phyloP scores from a whole-genome alignment of 2,888 invertebrate species.

The Brenthis hecate region DNA sequence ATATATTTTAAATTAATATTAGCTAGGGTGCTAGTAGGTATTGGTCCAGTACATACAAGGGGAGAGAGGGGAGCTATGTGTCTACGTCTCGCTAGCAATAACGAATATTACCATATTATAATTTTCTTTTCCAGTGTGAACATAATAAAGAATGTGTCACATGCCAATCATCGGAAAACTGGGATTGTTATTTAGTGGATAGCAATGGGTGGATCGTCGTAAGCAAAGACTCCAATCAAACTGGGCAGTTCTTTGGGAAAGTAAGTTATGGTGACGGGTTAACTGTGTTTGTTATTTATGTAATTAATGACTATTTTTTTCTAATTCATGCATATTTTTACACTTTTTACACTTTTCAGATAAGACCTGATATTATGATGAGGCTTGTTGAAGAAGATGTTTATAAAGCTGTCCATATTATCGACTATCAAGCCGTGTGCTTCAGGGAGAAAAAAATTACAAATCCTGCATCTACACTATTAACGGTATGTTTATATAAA shows the following conservation, averaged over 20 bases:
- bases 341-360: constrained; percentile 47
- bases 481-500: constrained; percentile 75
- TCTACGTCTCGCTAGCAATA: too few species aligned
- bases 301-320: too few species aligned
- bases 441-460: constrained; percentile 85
- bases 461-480: constrained; percentile 82
- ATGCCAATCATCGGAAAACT: constrained; percentile 80
- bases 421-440: constrained; percentile 95
- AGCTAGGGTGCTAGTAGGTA: too few species aligned
- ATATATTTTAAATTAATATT: too few species aligned
- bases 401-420: constrained; percentile 87
- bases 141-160: constrained; percentile 72
- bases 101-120: too few species aligned
- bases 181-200: constrained; percentile 93
- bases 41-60: too few species aligned
- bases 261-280: constrained; percentile 57
- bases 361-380: constrained; percentile 88
- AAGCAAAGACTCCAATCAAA: constrained; percentile 87
- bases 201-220: constrained; percentile 94
- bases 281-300: neutral
- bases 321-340: neutral
- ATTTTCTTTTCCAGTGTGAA: constrained; percentile 64
- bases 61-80: too few species aligned
- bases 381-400: constrained; percentile 88
- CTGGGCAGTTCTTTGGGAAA: constrained; percentile 94